Base-by-base conservation (phyloP, 2,888 invertebrate species). In the Cinara cedri region DNA sequence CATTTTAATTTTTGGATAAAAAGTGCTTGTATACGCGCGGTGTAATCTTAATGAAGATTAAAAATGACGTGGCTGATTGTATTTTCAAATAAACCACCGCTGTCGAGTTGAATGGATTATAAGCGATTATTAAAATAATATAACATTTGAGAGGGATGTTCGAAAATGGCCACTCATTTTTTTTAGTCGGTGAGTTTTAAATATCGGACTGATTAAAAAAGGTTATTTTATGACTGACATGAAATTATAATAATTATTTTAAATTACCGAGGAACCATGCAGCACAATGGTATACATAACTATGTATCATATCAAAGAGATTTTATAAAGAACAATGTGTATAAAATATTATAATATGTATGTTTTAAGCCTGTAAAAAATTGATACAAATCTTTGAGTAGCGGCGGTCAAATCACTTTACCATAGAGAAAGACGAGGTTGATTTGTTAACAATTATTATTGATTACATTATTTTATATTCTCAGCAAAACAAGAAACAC, bases 41-140 rank as follows among this genome's bases (percentile, higher is more conserved):
- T 46, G 10, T n/a, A n/a, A 16, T 51, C 14, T 6, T 51, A 16
- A 51, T 6, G 8, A 51, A n/a, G n/a, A 51, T 51, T 51, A n/a
- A 51, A n/a, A 51, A 51, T 51, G 1, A n/a, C 16, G 9, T 3
- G 46, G 24, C n/a, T 34, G n/a, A 44, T 57, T 72, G n/a, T 70
- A 19, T 62, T 72, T 49, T 34, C 49, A 34, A 10, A 57, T 24
- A 49, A 72, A 26, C 26, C 46, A 2, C 46, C 19, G n/a, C 24
- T n/a, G 49, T 72, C 19, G 49, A 60, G 57, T n/a, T n/a, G 19
- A 62, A 72, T 62, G 19, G 49, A 72, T 72, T 72, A 62, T 62
- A 62, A 21, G 62, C 10, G 49, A 72, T 72, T 62, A 72, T 49
- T 16, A 72, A 72, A 62, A 62, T 49, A 26, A 34, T 14, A 26